These are phyloP conservation scores for Pao palembangensis DNA, from an alignment of 2,113 vertebrate genomes.

Conservation along the genomic window DNA sequence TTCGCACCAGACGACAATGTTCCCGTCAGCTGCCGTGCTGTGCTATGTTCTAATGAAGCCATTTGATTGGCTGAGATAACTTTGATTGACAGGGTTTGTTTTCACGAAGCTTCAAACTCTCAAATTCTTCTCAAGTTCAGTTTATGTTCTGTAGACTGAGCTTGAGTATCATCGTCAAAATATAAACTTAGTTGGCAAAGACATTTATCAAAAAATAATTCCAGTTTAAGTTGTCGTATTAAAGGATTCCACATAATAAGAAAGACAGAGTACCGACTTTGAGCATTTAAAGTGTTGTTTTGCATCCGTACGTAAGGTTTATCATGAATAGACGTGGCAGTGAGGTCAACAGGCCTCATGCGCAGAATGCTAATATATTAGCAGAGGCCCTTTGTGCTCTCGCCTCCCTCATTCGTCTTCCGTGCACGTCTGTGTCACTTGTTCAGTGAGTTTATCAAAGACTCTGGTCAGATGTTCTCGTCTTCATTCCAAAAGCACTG, in stretches of 20 bases:
- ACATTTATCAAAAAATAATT: too few relatives aligned
- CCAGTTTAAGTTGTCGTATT: neutral
- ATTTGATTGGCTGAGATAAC: conserved; percentile 27
- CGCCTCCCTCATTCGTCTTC: conserved; percentile 10
- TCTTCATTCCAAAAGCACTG: conserved; percentile 38
- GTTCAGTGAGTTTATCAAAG: conserved; percentile 40
- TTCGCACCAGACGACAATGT: conserved; percentile 23
- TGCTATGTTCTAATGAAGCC: conserved; percentile 24
- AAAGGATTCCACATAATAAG: too few relatives aligned
- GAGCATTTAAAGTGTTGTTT: neutral
- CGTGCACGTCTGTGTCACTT: conserved; percentile 14
- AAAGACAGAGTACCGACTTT: too few relatives aligned
- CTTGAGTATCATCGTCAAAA: too few relatives aligned
- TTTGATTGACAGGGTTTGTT: conserved; percentile 41
- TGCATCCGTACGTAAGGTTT: neutral
- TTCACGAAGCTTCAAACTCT: conserved; percentile 21
- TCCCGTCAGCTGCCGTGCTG: conserved; percentile 1
- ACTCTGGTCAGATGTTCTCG: conserved; percentile 27
- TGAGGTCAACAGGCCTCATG: conserved; percentile 22
- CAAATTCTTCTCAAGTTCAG: neutral
- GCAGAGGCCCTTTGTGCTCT: conserved; percentile 23
- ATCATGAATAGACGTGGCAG: neutral
- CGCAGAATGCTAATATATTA: conserved; percentile 20
- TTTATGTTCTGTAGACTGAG: neutral
- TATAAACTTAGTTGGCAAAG: too few relatives aligned